A percentile compares a stretch with the other conserved stretches of the same genome.
Evolutionary conservation across 2,888 invertebrate genomes (phyloP).

Genomic region (Exocentrus adspersus): DNA sequence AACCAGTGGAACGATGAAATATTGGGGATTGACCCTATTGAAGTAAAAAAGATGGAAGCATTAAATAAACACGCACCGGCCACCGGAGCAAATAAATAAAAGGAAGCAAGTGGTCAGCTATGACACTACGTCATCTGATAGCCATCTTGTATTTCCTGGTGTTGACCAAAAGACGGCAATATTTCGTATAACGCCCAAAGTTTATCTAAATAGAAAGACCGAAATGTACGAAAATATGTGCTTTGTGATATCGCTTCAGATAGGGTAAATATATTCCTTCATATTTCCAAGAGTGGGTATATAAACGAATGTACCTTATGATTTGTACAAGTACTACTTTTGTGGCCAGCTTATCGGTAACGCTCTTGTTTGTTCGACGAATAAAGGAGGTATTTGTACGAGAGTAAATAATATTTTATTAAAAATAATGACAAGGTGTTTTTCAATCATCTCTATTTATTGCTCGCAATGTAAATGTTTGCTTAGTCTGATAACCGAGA

Average conservation of each 20-base stretch:
- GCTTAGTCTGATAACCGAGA: slow-evolving; percentile 11
- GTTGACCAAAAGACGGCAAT: slow-evolving; percentile 62
- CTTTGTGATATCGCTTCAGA: slow-evolving; percentile 54
- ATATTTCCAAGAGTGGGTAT: slow-evolving; percentile 18
- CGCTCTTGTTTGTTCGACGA: slow-evolving; percentile 5
- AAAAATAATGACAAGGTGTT: slow-evolving; percentile 31
- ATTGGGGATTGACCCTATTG: slow-evolving; percentile 37
- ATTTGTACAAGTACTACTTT: slow-evolving; percentile 25
- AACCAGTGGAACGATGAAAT: slow-evolving; percentile 29
- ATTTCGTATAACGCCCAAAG: slow-evolving; percentile 57
- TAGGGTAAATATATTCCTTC: slow-evolving; percentile 22
- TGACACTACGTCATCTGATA: slow-evolving; percentile 61
- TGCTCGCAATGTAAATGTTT: slow-evolving; percentile 27
- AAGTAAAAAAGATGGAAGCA: slow-evolving; percentile 33
- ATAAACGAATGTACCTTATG: slow-evolving; percentile 15
- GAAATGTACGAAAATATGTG: slow-evolving; percentile 54
- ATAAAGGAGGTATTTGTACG: slow-evolving; percentile 22
- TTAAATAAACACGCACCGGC: slow-evolving; percentile 54
- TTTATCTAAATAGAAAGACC: slow-evolving; percentile 56
- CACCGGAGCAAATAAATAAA: slow-evolving; percentile 55
- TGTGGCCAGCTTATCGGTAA: slow-evolving; percentile 22
- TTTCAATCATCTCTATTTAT: slow-evolving; percentile 30
- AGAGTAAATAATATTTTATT: slow-evolving; percentile 17
- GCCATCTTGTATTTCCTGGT: slow-evolving; percentile 63
- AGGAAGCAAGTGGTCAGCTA: slow-evolving; percentile 57